These are phyloP conservation scores for Anastrepha obliqua DNA, from an alignment of 1,140 invertebrate species.

Conservation along the genomic window DNA sequence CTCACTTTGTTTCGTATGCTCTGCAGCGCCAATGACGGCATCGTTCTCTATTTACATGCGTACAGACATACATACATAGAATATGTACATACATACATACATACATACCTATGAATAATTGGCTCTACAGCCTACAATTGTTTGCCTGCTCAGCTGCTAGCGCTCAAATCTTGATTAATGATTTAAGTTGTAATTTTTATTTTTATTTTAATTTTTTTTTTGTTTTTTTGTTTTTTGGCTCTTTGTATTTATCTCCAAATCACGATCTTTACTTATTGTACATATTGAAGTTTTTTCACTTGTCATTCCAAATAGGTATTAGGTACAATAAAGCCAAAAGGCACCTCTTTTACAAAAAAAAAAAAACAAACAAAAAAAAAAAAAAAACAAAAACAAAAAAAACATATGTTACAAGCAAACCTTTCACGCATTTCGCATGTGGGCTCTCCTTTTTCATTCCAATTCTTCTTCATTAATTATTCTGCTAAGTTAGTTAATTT, in stretches of 20 bases:
- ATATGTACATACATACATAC: background rate
- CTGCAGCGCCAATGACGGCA: background rate
- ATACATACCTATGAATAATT: background rate
- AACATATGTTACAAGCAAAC: too few species aligned
- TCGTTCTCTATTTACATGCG: background rate
- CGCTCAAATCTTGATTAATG: constrained; percentile 34
- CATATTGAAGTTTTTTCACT: background rate
- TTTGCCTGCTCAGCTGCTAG: background rate
- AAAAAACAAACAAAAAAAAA: background rate
- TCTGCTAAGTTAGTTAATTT: background rate
- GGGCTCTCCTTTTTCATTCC: too few species aligned
- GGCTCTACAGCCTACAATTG: background rate
- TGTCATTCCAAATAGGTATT: too few species aligned
- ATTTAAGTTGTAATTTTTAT: background rate
- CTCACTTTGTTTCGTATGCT: background rate
- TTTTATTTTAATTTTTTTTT: background rate
- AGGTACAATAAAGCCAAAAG: too few species aligned
- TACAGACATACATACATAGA: background rate
- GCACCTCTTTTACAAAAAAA: too few species aligned
- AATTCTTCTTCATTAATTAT: constrained; percentile 15
- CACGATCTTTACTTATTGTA: background rate
- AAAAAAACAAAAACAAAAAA: background rate
- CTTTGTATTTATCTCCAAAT: background rate
- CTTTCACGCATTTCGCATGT: too few species aligned
- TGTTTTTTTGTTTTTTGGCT: too few species aligned